phyloP scores from a whole-genome alignment of 2,113 vertebrate genomes.

The Neolamprologus sp. region DNA sequence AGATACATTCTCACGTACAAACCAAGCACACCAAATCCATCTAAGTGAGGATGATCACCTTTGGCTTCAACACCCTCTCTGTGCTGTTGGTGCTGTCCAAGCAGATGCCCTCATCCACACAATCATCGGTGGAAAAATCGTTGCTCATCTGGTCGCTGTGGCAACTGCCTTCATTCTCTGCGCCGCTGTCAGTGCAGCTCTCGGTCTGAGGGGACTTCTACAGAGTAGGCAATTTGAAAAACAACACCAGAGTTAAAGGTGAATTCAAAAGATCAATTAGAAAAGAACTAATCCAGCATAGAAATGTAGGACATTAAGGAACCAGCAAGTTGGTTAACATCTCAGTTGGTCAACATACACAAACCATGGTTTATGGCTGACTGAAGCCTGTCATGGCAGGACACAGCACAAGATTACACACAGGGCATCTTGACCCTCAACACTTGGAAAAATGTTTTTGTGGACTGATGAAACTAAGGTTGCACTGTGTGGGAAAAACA shows the following conservation, averaged over 20 bases:
- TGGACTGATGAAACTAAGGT: background rate
- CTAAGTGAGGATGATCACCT: constrained; percentile 68
- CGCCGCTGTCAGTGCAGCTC: constrained; percentile 97
- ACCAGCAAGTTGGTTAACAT: background rate
- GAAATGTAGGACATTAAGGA: background rate
- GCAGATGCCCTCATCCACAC: constrained; percentile 96
- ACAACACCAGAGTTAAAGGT: background rate
- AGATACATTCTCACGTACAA: background rate
- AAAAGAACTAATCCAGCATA: background rate
- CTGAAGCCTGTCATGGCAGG: background rate
- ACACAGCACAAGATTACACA: background rate
- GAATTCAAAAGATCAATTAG: background rate
- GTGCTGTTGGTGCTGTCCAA: constrained; percentile 84
- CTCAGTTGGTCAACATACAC: background rate
- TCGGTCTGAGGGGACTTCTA: constrained; percentile 98
- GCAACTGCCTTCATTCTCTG: constrained; percentile 98
- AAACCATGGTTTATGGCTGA: background rate
- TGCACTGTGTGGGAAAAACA: background rate
- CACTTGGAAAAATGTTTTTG: background rate
- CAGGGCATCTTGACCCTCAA: background rate
- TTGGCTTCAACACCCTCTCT: constrained; percentile 88
- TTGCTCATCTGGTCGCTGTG: constrained; percentile 99
- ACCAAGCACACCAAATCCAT: background rate
- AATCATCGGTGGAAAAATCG: constrained; percentile 95
- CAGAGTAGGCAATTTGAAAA: background rate